These are phyloP conservation scores for Isotomurus palustris DNA, from an alignment of 2,888 invertebrate species.

Conservation along the genomic window DNA sequence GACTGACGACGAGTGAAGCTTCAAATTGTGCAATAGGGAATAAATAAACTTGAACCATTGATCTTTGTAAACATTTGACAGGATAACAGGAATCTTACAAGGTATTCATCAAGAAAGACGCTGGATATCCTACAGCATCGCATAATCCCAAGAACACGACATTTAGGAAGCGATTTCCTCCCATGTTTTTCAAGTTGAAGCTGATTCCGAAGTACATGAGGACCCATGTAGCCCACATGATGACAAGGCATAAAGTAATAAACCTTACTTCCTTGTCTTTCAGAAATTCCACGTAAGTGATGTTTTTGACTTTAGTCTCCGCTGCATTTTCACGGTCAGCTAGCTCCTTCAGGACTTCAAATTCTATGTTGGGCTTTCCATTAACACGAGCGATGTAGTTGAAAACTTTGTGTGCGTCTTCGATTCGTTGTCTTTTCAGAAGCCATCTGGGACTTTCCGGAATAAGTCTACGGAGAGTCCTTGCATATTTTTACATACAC, in stretches of 20 bases:
- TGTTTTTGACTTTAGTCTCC: constrained; percentile 1
- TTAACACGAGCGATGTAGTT: constrained; percentile 15
- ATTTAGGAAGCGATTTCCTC: constrained; percentile 28
- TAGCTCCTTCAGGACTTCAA: constrained; percentile 16
- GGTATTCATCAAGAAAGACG: constrained; percentile 11
- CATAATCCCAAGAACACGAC: constrained; percentile 25
- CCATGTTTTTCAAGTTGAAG: constrained; percentile 36
- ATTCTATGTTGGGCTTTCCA: neutral
- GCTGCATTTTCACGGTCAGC: neutral
- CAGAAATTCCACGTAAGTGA: constrained; percentile 28
- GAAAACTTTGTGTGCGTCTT: constrained; percentile 23
- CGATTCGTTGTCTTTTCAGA: constrained; percentile 17
- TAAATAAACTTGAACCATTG: neutral
- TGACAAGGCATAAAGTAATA: constrained; percentile 29
- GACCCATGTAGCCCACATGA: constrained; percentile 31
- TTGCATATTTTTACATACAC: neutral
- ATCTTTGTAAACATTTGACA: neutral
- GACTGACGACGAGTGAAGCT: constrained; percentile 34
- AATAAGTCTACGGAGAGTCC: constrained; percentile 11
- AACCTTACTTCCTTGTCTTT: constrained; percentile 5
- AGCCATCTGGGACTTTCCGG: constrained; percentile 41
- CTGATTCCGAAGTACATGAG: constrained; percentile 28
- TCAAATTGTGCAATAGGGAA: neutral
- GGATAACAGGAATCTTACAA: neutral
- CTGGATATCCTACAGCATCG: constrained; percentile 34